A percentile compares a stretch with the other conserved stretches of the same genome.
Evolutionary conservation across 2,113 vertebrate species (phyloP).

Genomic region (Triplophysa siluroides): DNA sequence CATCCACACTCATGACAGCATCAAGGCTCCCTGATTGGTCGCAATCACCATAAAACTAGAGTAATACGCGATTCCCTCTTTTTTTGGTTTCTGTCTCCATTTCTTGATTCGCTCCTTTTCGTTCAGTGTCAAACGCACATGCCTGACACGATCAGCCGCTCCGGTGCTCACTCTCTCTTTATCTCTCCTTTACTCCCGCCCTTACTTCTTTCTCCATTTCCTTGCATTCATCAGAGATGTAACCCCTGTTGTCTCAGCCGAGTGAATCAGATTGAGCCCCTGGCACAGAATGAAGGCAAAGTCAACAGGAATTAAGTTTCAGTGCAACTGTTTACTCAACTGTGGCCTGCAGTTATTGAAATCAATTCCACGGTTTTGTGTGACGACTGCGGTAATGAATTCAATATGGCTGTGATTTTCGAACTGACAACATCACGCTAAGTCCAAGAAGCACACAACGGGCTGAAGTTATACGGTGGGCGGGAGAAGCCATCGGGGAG

Average conservation of each 20-base stretch:
- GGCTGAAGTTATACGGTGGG: constrained; percentile 46
- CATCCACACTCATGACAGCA: background rate
- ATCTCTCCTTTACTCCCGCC: constrained; percentile 61
- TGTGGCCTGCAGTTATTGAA: constrained; percentile 99
- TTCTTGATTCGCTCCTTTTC: constrained; percentile 12
- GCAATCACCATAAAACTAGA: background rate
- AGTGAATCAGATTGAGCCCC: constrained; percentile 92
- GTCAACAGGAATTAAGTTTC: constrained; percentile 99
- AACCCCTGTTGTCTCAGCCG: constrained; percentile 93
- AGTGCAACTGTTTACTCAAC: constrained; percentile 99
- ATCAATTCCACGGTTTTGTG: constrained; percentile 98
- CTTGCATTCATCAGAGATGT: constrained; percentile 93
- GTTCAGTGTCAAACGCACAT: constrained; percentile 73
- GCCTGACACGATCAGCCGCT: constrained; percentile 74
- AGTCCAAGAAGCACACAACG: constrained; percentile 29
- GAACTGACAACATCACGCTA: constrained; percentile 77
- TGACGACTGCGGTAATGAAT: constrained; percentile 97
- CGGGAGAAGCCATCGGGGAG: constrained; percentile 15
- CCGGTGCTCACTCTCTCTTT: constrained; percentile 14
- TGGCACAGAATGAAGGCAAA: constrained; percentile 95
- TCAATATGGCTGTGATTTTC: constrained; percentile 94
- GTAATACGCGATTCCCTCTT: constrained; percentile 32
- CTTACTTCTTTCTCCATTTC: constrained; percentile 64
- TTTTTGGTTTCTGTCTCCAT: constrained; percentile 55
- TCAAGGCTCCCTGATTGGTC: background rate